Conservation (phyloP, 1,140 invertebrate species). For the Drosophila willistoni region DNA sequence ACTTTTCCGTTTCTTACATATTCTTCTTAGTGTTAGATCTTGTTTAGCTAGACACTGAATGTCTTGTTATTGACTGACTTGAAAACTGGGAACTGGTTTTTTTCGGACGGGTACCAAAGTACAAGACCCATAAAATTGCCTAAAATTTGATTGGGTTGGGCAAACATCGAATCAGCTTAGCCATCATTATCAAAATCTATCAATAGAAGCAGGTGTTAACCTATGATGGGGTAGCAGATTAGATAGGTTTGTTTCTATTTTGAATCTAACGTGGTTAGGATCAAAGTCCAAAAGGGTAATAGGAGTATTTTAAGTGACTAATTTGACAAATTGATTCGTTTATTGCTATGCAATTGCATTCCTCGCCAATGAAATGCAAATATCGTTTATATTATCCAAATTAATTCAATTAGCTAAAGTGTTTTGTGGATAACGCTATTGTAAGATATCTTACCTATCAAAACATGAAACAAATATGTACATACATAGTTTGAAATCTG, state of each 20-base stretch:
- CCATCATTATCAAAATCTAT: slow-evolving; percentile 30
- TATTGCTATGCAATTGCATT: not conserved
- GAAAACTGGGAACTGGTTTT: slow-evolving; percentile 32
- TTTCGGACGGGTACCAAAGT: slow-evolving; percentile 32
- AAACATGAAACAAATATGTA: too few species aligned
- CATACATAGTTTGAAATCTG: not conserved
- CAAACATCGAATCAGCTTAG: not conserved
- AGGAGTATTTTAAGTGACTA: slow-evolving; percentile 4
- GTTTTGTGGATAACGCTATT: not conserved
- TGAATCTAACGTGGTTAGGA: slow-evolving; percentile 7
- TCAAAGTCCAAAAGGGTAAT: slow-evolving; percentile 47
- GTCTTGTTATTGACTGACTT: not conserved
- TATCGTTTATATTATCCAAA: not conserved
- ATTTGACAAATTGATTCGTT: slow-evolving; percentile 34
- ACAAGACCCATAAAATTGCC: slow-evolving; percentile 24
- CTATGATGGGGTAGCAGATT: slow-evolving; percentile 28
- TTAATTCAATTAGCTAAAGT: not conserved
- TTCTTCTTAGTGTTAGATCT: not conserved
- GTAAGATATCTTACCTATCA: too few species aligned
- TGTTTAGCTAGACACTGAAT: slow-evolving; percentile 1
- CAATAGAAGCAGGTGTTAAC: not conserved
- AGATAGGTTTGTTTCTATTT: slow-evolving; percentile 25
- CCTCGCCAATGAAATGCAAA: not conserved
- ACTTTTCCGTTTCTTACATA: slow-evolving; percentile 22
- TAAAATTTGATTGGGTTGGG: slow-evolving; percentile 29